Conservation (phyloP, 2,113 vertebrate species). For the Ailurus styani region DNA sequence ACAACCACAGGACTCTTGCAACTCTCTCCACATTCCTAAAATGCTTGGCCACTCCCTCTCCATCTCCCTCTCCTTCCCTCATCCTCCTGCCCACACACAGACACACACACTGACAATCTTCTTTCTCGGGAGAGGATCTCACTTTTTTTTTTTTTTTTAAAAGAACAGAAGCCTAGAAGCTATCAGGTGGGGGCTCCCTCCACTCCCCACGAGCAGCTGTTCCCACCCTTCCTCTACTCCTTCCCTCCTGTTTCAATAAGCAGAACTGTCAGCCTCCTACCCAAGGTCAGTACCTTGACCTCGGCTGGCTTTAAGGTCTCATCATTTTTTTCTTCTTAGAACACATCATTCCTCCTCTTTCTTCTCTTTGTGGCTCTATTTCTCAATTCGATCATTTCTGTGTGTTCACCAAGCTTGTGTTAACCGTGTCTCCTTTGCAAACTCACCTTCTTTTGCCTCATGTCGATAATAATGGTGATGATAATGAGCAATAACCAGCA, state of each 20-base stretch:
- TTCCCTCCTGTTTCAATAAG: fast-evolving
- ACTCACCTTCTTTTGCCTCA: not conserved
- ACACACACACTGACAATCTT: not conserved
- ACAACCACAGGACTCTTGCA: not conserved
- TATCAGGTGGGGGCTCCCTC: not conserved
- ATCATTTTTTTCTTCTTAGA: not conserved
- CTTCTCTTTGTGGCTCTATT: not conserved
- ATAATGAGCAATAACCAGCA: not conserved
- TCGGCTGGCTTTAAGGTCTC: not conserved
- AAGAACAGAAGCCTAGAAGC: not conserved
- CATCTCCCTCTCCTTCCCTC: too few species aligned
- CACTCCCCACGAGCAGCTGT: fast-evolving
- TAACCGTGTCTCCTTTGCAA: not conserved
- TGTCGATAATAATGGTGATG: not conserved
- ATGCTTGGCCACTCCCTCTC: fast-evolving
- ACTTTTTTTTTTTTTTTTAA: not conserved
- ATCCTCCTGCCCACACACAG: fast-evolving
- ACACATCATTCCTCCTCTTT: not conserved
- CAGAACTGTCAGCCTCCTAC: not conserved
- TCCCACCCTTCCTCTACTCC: not conserved
- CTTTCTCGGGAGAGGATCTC: not conserved
- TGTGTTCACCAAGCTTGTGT: fast-evolving
- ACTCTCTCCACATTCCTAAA: not conserved
- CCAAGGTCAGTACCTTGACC: not conserved
- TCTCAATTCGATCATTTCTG: not conserved